Evolutionary conservation across 2,888 invertebrate species (phyloP), one percentile per base, ranked within the genome.

Genomic region (Serrognathus titanus): DNA sequence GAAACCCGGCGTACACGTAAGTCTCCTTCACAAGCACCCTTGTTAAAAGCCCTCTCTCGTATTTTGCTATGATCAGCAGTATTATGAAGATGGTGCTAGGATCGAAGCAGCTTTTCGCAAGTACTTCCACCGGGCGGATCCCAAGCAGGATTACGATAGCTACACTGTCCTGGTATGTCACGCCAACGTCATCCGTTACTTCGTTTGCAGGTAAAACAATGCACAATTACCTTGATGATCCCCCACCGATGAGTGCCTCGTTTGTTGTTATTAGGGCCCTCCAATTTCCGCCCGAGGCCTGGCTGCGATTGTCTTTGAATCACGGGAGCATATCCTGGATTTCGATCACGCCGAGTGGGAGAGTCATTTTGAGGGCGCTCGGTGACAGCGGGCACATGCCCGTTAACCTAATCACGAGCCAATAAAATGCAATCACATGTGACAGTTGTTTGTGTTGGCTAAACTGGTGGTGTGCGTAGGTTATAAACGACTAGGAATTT

Each of bases 201-300:
- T 63, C 54, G 63, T 65, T 2, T 65, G 65, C 50, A 62, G 65
- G 62, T 66, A 54, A 55, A 13, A 38, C 11, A 3, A 16, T 52
- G 20, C 39, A n/a, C 7, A 24, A 7, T 38, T 6, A 7, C 11
- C n/a, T 38, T 5, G 48, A 20, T n/a, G 6, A 2, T 6, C 40
- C 40, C 40, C 39, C n/a, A n/a, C n/a, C 11, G 40, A 40, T 12
- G 4, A 11, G 40, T 40, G 40, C 11, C 40, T 5, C 10, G 11
- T 50, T 45, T 48, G 51, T 53, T 53, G 59, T 65, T 62, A 59
- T 59, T 31, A 94, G 98, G 74, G 97, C 96, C 0, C 80, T 99
- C 40, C 99, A 99, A 76, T 90, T 98, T 71, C 97, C 97, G 0
- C 90, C 97, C 0, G 97, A 99, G 78, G 98, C 90, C 2, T 99